These are phyloP conservation scores for Aphidius gifuensis DNA, from an alignment of 1,140 invertebrate genomes.

Conservation along the genomic window DNA sequence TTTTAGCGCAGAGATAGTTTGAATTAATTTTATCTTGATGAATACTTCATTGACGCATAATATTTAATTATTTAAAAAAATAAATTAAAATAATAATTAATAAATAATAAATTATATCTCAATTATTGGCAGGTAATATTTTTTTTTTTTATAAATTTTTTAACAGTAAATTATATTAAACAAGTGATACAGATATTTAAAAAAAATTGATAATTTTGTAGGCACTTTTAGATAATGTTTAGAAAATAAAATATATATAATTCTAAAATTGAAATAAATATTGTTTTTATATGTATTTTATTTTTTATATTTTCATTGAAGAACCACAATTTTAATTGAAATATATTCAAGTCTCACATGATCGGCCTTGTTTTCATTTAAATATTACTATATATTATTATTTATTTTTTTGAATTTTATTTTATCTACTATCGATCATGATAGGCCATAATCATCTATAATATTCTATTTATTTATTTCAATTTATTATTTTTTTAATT, in stretches of 20 bases:
- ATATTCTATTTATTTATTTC: too few species aligned
- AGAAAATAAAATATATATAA: slow-evolving; percentile 15
- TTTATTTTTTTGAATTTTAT: slow-evolving; percentile 2
- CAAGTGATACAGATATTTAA: not conserved
- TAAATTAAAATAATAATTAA: too few species aligned
- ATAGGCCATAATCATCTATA: slow-evolving; percentile 2
- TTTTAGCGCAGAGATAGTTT: too few species aligned
- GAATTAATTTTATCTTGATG: too few species aligned
- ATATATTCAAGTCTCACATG: not conserved
- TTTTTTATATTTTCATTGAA: not conserved
- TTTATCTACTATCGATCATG: slow-evolving; percentile 2
- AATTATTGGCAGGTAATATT: too few species aligned
- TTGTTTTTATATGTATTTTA: not conserved
- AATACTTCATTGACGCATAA: too few species aligned
- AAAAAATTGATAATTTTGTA: slow-evolving; percentile 34
- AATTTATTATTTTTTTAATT: too few species aligned
- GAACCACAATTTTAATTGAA: not conserved
- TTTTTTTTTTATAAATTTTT: too few species aligned
- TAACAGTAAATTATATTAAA: not conserved
- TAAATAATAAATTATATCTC: too few species aligned
- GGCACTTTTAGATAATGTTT: slow-evolving; percentile 50
- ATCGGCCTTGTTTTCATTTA: not conserved
- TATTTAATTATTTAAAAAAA: too few species aligned
- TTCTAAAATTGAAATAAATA: not conserved
- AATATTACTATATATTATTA: slow-evolving; percentile 13